Percentiles rank a stretch among this genome's conserved stretches.
phyloP scores from a whole-genome alignment of 2,113 vertebrate genomes.

The Paralichthys olivaceus region DNA sequence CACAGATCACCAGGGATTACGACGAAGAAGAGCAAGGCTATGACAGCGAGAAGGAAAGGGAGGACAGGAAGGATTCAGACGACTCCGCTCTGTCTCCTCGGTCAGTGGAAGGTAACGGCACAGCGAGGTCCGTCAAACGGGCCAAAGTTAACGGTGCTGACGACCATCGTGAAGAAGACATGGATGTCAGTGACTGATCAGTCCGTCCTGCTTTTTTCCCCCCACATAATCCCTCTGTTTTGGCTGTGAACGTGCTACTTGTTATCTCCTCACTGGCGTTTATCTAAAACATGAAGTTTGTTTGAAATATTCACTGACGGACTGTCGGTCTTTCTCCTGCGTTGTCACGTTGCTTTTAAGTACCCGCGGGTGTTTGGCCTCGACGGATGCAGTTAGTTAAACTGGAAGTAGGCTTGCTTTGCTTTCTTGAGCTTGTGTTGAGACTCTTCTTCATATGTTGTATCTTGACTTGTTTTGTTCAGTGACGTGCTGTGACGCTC shows the following conservation, averaged over 20 bases:
- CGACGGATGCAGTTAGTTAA: slow-evolving; percentile 30
- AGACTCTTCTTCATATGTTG: slow-evolving; percentile 35
- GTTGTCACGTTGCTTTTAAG: slow-evolving; percentile 43
- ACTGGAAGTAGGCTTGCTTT: slow-evolving; percentile 65
- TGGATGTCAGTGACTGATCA: slow-evolving; percentile 96
- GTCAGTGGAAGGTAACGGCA: slow-evolving; percentile 79
- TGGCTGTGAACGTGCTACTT: slow-evolving; percentile 43
- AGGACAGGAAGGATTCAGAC: slow-evolving; percentile 84
- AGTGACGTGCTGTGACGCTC: slow-evolving; percentile 51
- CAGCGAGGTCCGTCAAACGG: slow-evolving; percentile 77
- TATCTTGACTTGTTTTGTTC: slow-evolving; percentile 46
- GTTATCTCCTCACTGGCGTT: slow-evolving; percentile 9
- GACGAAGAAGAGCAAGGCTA: slow-evolving; percentile 98
- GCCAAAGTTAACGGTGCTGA: slow-evolving; percentile 92
- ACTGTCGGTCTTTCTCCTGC: slow-evolving; percentile 4
- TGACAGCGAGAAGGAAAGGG: slow-evolving; percentile 92
- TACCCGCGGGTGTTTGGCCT: slow-evolving; percentile 17
- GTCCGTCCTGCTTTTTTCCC: slow-evolving; percentile 11
- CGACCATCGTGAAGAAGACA: slow-evolving; percentile 93
- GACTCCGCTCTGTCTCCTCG: slow-evolving; percentile 80
- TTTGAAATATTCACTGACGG: slow-evolving; percentile 52
- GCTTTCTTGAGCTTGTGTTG: slow-evolving; percentile 60
- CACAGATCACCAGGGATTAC: slow-evolving; percentile 95
- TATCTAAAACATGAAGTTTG: slow-evolving; percentile 66
- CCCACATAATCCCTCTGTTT: slow-evolving; percentile 29